Evolutionary conservation across 2,797 vertebrate genomes (phyloP), one percentile per base, ranked within the genome.

Genomic region (Pangasius sanitwongsei): DNA sequence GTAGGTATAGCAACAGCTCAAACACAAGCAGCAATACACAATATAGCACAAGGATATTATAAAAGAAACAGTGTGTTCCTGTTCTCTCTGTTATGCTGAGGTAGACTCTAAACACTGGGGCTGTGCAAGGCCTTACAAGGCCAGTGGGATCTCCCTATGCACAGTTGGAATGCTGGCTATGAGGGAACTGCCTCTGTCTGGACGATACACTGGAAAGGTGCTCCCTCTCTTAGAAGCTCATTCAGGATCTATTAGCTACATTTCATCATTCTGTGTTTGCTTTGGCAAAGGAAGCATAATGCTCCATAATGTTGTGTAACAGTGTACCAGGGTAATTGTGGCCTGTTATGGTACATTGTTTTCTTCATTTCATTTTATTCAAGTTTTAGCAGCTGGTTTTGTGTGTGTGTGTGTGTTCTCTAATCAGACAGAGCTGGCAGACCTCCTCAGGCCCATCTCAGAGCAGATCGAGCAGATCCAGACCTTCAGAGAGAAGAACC

Each of bases 401-500:
- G 7, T 57, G 55, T 37, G 44, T 53, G 16, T 18, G 48, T 87
- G 3, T 15, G 50, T 84, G 1, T 85, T 48, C 81, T 53, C 18
- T 61, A 50, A 34, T 70, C 95, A 99, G 98, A 94, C 89, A 48
- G 98, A 98, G 74, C 92, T 98, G 86, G 92, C 94, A 0, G 93
- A 96, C 81, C 96, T 99, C 92, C 95, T 99, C 90, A 97, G 98
- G 93, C 98, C 99, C 0, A 97, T 99, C 91, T 98, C 98, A 0
- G 98, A 98, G 88, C 97, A 98, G 94, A 99, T 99, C 92, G 98
- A 98, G 91, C 97, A 98, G 94, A 97, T 99, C 85, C 99, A 99
- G 92, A 97, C 90, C 85, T 99, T 98, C 95, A 94, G 98, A 86
- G 99, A 99, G 92, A 96, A 95, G 91, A 98, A 99, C 94, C 97